Percentiles rank a stretch among this genome's conserved stretches.
Evolutionary conservation across 2,797 vertebrate genomes (phyloP).

Genomic region (Leptoclinus maculatus): DNA sequence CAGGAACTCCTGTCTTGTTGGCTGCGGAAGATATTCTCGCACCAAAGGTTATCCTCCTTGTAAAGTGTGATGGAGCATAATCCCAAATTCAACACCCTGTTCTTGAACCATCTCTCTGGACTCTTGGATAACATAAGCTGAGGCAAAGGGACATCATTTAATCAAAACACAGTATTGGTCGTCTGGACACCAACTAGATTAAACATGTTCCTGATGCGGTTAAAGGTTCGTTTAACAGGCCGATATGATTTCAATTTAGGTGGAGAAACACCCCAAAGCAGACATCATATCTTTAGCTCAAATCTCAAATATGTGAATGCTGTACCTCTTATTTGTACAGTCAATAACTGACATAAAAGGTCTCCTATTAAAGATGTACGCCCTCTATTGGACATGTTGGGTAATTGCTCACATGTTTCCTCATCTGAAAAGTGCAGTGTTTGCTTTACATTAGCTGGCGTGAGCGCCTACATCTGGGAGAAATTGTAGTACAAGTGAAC

Average conservation of each 20-base stretch:
- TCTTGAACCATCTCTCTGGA: slow-evolving; percentile 27
- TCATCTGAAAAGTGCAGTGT: slow-evolving; percentile 32
- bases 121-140: not conserved
- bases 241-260: not conserved
- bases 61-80: slow-evolving; percentile 40
- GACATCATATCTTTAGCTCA: not conserved
- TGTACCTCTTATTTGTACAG: not conserved
- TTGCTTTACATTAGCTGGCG: slow-evolving; percentile 23
- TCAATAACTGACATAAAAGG: not conserved
- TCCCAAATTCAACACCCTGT: slow-evolving; percentile 21
- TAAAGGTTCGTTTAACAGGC: not conserved
- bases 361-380: not conserved
- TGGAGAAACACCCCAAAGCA: not conserved
- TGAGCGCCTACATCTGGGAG: slow-evolving; percentile 42
- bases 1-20: slow-evolving; percentile 39
- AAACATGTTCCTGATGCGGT: not conserved
- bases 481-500: slow-evolving; percentile 25
- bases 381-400: slow-evolving; percentile 43
- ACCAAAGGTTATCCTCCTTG: slow-evolving; percentile 33
- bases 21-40: slow-evolving; percentile 40
- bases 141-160: not conserved
- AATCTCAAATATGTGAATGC: not conserved
- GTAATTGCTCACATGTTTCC: slow-evolving; percentile 7
- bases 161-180: not conserved
- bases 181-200: not conserved